Evolutionary conservation across 1,140 invertebrate genomes (phyloP).

Genomic region (Orius insidiosus): DNA sequence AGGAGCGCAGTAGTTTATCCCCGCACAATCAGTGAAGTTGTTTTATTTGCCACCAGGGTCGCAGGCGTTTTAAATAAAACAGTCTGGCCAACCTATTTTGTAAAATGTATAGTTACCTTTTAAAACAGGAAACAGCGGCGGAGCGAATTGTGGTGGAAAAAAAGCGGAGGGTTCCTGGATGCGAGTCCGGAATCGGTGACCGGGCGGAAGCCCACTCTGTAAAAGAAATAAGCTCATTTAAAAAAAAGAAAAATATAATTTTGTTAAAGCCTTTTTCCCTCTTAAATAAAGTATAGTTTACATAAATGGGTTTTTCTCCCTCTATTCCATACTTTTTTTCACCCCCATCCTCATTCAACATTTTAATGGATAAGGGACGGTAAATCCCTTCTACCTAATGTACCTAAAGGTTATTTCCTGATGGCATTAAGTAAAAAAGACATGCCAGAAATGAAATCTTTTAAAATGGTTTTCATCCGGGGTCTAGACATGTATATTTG

Average conservation of each 20-base stretch:
- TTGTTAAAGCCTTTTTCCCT: too few relatives aligned
- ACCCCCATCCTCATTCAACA: conserved; percentile 1
- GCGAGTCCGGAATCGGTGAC: conserved; percentile 37
- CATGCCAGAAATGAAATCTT: conserved; percentile 17
- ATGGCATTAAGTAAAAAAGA: conserved; percentile 7
- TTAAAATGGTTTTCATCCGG: conserved; percentile 20
- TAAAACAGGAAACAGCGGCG: conserved; percentile 55
- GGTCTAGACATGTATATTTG: conserved; percentile 6
- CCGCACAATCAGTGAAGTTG: too few relatives aligned
- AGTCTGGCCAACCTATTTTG: background rate
- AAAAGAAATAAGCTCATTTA: conserved; percentile 20
- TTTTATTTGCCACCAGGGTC: too few relatives aligned
- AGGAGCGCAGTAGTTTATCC: too few relatives aligned
- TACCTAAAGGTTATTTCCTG: conserved; percentile 9
- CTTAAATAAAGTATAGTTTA: too few relatives aligned
- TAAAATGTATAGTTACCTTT: conserved; percentile 43
- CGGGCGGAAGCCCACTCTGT: conserved; percentile 41
- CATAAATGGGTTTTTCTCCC: too few relatives aligned
- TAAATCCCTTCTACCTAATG: conserved; percentile 8
- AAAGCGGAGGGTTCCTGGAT: conserved; percentile 43
- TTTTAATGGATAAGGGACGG: conserved; percentile 9
- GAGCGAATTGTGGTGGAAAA: conserved; percentile 69
- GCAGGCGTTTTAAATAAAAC: too few relatives aligned
- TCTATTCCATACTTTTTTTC: too few relatives aligned
- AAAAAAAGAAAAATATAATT: too few relatives aligned